Base-by-base conservation (phyloP, 2,888 invertebrate genomes). In the Ischnura elegans region DNA sequence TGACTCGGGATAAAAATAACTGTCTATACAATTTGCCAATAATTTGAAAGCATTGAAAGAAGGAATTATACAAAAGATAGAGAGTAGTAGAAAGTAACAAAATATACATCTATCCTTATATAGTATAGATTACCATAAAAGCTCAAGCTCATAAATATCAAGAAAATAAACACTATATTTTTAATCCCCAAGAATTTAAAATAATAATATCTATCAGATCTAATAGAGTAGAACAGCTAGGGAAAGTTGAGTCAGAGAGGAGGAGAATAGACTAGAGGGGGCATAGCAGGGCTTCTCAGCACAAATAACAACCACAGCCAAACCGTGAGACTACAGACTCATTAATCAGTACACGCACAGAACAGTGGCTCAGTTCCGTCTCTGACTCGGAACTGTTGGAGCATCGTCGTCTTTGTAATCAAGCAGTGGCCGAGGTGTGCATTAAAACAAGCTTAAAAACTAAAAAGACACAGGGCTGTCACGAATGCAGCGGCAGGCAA, bases 291-390 rank as follows among this genome's bases (percentile, higher is more conserved):
- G 42, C 42, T 43, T 55, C 36, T 8, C 16, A 45, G 66, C 43
- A 76, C 1, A 90, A 90, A 86, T 90, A 66, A 47, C 90, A 90
- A 90, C 90, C 90, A 61, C 90, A 90, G 90, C 90, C 61, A 90
- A 90, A 43, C 61, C n/a, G 21, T 66, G 90, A 90, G 61, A 90
- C 61, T 90, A 43, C n/a, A 90, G 43, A 36, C 16, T 90, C 61
- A n/a, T 90, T 66, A 90, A 45, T 61, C n/a, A 42, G 90, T 61
- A 90, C 61, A 61, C 61, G n/a, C n/a, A 90, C 61, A 29, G 66
- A 87, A 61, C 61, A 90, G 61, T 43, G n/a, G n/a, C 66, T 21
- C 55, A 90, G 43, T 90, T 90, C 90, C 90, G 66, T 43, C 90
- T 90, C 90, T 61, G 90, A 90, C 90, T 90, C 86, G n/a, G n/a